A percentile compares a stretch with the other conserved stretches of the same genome.
Conservation (phyloP, 2,797 vertebrate genomes). For the Fistularia tabacaria region DNA sequence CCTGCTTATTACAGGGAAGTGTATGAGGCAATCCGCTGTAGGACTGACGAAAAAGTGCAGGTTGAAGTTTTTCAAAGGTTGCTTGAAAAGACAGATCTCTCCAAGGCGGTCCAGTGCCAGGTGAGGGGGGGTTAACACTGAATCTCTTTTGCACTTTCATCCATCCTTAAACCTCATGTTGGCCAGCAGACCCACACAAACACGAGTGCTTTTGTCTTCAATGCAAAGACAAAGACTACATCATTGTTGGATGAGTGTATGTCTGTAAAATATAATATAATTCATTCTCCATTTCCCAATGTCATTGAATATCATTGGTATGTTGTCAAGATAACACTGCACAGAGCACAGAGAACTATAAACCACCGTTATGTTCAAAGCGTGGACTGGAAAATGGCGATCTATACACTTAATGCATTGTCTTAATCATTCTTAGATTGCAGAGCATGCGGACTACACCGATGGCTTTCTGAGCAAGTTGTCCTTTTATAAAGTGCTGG, state of each 20-base stretch:
- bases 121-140: slow-evolving; percentile 46
- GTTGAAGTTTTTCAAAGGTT: slow-evolving; percentile 74
- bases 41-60: slow-evolving; percentile 73
- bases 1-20: slow-evolving; percentile 81
- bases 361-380: slow-evolving; percentile 40
- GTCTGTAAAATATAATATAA: too few relatives aligned
- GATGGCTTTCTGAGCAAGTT: slow-evolving; percentile 76
- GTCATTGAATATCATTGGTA: slow-evolving; percentile 16
- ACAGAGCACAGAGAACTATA: not conserved
- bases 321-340: slow-evolving; percentile 23
- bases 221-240: too few relatives aligned
- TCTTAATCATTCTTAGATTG: slow-evolving; percentile 64
- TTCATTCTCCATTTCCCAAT: slow-evolving; percentile 31
- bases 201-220: too few relatives aligned
- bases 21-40: slow-evolving; percentile 72
- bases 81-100: slow-evolving; percentile 72
- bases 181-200: too few relatives aligned
- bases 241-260: too few relatives aligned
- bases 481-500: slow-evolving; percentile 74
- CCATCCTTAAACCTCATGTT: not conserved
- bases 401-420: slow-evolving; percentile 21
- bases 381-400: slow-evolving; percentile 13
- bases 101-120: slow-evolving; percentile 65
- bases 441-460: slow-evolving; percentile 64
- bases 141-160: not conserved